These are phyloP conservation scores for Naso thynnoides DNA, from an alignment of 2,797 vertebrate genomes.

Conservation along the genomic window DNA sequence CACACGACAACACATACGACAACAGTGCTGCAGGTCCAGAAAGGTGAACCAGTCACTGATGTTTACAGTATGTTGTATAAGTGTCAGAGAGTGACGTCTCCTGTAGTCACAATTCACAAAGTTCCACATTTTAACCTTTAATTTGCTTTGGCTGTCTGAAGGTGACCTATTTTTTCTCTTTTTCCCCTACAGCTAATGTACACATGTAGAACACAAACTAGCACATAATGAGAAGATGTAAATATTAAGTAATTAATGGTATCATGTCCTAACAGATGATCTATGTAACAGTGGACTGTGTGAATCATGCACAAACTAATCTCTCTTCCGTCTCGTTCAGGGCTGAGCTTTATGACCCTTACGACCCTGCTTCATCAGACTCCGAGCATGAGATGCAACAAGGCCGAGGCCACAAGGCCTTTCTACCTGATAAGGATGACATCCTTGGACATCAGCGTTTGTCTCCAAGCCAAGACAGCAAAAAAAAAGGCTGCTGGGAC, in stretches of 20 bases:
- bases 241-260: background rate
- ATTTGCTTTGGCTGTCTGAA: constrained; percentile 9
- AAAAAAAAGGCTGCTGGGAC: constrained; percentile 85
- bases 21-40: constrained; percentile 33
- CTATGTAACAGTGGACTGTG: background rate
- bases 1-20: too few species aligned
- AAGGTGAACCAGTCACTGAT: constrained; percentile 39
- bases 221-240: background rate
- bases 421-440: constrained; percentile 4
- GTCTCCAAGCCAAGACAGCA: constrained; percentile 83
- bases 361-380: constrained; percentile 89
- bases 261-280: background rate
- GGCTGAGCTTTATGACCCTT: constrained; percentile 93
- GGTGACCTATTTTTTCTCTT: background rate
- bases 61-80: background rate
- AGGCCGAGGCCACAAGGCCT: constrained; percentile 77
- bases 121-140: background rate
- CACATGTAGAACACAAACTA: background rate
- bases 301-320: background rate
- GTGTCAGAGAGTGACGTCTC: constrained; percentile 3
- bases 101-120: background rate
- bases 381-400: constrained; percentile 44
- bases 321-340: constrained; percentile 80
- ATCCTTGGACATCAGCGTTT: constrained; percentile 63
- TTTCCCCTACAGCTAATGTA: background rate